A percentile compares a stretch with the other conserved stretches of the same genome.
Conservation (phyloP, 2,888 invertebrate genomes). For the Syritta pipiens region DNA sequence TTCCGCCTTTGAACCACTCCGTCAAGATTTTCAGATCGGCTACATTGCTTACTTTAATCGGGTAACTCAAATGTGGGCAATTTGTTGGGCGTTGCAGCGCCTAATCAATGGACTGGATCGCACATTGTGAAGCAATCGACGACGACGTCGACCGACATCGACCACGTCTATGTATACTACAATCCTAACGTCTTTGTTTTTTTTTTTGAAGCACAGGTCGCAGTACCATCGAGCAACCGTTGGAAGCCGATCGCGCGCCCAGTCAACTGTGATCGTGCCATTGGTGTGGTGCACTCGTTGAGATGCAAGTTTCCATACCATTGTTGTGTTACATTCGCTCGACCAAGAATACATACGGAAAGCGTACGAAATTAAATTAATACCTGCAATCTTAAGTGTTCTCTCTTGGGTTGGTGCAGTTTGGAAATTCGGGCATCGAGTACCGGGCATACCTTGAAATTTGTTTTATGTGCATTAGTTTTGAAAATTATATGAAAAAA, state of each 20-base stretch:
- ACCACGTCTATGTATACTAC: slow-evolving; percentile 32
- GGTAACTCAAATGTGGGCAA: slow-evolving; percentile 58
- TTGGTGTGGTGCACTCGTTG: slow-evolving; percentile 45
- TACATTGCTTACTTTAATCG: slow-evolving; percentile 57
- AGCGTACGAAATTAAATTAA: slow-evolving; percentile 60
- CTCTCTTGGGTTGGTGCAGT: slow-evolving; percentile 40
- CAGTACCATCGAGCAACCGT: slow-evolving; percentile 38
- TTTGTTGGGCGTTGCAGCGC: slow-evolving; percentile 63
- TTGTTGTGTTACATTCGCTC: slow-evolving; percentile 31
- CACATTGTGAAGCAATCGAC: slow-evolving; percentile 56
- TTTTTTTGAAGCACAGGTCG: slow-evolving; percentile 21
- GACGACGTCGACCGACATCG: background rate
- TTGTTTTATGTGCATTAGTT: slow-evolving; percentile 40
- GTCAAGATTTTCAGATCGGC: slow-evolving; percentile 32
- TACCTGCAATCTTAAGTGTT: slow-evolving; percentile 53
- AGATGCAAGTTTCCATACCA: slow-evolving; percentile 37
- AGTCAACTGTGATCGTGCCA: slow-evolving; percentile 53
- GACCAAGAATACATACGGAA: slow-evolving; percentile 46
- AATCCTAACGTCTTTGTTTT: slow-evolving; percentile 37
- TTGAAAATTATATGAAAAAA: background rate
- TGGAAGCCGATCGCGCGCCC: slow-evolving; percentile 16
- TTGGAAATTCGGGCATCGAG: slow-evolving; percentile 38
- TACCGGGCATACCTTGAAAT: slow-evolving; percentile 64
- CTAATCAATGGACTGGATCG: slow-evolving; percentile 65
- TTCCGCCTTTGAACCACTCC: slow-evolving; percentile 53